phyloP scores from a whole-genome alignment of 2,797 vertebrate species.

The Perodicticus potto region DNA sequence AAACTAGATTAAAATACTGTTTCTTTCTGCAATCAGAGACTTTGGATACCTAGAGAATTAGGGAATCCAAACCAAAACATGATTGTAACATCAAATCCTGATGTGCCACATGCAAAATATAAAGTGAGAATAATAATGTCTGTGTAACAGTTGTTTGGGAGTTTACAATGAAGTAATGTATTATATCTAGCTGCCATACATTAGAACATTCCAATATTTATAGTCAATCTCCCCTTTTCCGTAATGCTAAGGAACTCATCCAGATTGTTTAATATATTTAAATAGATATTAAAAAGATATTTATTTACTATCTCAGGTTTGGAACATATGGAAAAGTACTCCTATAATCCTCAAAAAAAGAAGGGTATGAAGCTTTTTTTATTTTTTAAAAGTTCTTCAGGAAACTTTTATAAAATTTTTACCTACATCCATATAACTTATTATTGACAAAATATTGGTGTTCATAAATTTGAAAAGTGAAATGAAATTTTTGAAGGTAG shows the following conservation, averaged over 20 bases:
- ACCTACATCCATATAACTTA: background rate
- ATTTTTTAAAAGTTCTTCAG: constrained; percentile 42
- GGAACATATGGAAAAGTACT: constrained; percentile 16
- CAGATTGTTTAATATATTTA: background rate
- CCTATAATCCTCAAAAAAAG: background rate
- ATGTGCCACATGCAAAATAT: background rate
- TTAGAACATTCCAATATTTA: background rate
- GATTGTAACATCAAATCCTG: background rate
- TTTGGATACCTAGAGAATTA: constrained; percentile 1
- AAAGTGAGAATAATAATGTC: background rate
- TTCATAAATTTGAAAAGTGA: constrained; percentile 23
- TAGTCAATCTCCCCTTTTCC: background rate
- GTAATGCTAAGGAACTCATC: background rate
- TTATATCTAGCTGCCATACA: background rate
- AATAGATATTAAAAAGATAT: background rate
- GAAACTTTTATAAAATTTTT: background rate
- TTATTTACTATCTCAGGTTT: constrained; percentile 47
- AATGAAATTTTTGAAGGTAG: background rate
- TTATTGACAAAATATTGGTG: constrained; percentile 9
- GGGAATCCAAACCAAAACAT: background rate
- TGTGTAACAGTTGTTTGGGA: constrained; percentile 16
- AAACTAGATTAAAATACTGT: background rate
- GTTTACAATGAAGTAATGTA: background rate
- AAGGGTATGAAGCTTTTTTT: background rate
- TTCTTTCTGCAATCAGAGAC: background rate